phyloP scores from a whole-genome alignment of 2,888 invertebrate genomes.

The Deilephila elpenor region DNA sequence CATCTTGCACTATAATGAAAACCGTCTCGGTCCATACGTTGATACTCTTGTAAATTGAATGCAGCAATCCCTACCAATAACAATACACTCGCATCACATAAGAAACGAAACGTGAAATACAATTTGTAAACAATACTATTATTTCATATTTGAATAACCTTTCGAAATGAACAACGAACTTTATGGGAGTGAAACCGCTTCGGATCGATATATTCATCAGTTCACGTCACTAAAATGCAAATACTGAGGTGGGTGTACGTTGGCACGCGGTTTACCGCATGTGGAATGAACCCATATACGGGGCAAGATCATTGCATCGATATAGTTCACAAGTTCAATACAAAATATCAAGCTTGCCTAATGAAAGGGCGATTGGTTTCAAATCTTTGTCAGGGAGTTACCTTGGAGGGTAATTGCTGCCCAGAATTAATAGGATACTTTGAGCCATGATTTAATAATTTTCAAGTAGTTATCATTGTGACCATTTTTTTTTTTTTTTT shows the following conservation, averaged over 20 bases:
- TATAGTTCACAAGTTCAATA: not conserved
- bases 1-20: too few species aligned
- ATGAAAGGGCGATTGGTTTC: too few species aligned
- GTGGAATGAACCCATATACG: not conserved
- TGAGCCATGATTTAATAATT: too few species aligned
- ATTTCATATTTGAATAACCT: not conserved
- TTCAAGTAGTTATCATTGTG: too few species aligned
- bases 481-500: too few species aligned
- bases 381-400: too few species aligned
- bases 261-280: conserved; percentile 7
- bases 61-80: too few species aligned
- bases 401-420: too few species aligned
- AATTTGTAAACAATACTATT: conserved; percentile 11
- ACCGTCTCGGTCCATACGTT: too few species aligned
- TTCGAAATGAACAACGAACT: conserved; percentile 1
- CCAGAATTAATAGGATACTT: too few species aligned
- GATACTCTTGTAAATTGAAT: too few species aligned
- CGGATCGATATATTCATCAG: conserved; percentile 23
- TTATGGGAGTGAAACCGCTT: conserved; percentile 10
- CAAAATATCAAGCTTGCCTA: not conserved
- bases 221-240: conserved; percentile 34
- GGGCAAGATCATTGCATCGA: not conserved
- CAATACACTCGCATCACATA: not conserved
- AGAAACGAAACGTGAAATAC: not conserved
- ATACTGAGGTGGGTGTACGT: conserved; percentile 17